Base-by-base conservation (phyloP, 2,113 vertebrate genomes). In the Centropus unirufus region DNA sequence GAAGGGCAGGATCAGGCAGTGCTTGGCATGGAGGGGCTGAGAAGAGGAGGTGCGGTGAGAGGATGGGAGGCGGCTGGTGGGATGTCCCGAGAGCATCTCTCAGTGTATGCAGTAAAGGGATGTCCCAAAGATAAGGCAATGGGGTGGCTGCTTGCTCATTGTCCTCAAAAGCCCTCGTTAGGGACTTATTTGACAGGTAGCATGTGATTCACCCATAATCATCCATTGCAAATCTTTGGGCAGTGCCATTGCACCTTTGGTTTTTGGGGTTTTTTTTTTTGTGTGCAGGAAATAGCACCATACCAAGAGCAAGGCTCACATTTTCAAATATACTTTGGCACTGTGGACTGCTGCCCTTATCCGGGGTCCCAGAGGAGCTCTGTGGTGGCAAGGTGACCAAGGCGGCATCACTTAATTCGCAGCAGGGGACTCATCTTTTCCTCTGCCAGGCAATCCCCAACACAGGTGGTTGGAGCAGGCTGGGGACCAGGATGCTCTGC, bases 221-320 rank as follows among this genome's bases (percentile, higher is more conserved):
- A 40, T 55, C 52, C 73, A 26, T 2, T 0, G 8, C 61, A 87
- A 81, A 75, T 47, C 22, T 54, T 84, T 76, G 67, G 23, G 30
- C 79, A 87, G 26, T 4, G 34, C 17, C 74, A 1, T 39, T 34
- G 32, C 61, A 32, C 39, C 17, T 66, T 9, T 8, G 36, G 36
- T 36, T 36, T 36, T 36, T 36, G 7, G 36, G 36, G 36, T 36
- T 36, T 36, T 36, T 36, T 36, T 36, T 26, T 42, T 2, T 3
- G 6, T 0, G 0, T n/a, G 68, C 1, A 14, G 81, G 61, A 26
- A 86, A 27, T 64, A 0, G 0, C 0, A 0, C 69, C 77, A 26
- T 3, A 8, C 19, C 1, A 29, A 87, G 32, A 79, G 24, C 64
- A 72, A 87, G 63, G 44, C 52, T 34, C 62, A 30, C 39, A 19